These are phyloP conservation scores for Heliocidaris erythrogramma DNA, from an alignment of 35 echinoderm and acorn worm genomes.

Conservation along the genomic window DNA sequence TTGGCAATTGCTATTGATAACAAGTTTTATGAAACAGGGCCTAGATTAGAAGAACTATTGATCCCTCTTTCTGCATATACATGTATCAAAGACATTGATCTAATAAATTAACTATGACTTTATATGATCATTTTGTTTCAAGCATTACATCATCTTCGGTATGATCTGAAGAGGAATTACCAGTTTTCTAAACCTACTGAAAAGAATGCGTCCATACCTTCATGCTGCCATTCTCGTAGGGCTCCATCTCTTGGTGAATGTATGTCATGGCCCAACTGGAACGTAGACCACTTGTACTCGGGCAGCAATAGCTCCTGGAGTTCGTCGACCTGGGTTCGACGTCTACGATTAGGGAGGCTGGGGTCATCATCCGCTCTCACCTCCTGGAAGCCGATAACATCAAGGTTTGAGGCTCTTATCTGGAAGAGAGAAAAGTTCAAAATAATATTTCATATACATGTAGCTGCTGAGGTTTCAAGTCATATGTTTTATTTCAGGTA, in stretches of 20 bases:
- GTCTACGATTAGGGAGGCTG: neutral
- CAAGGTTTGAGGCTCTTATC: constrained; percentile 57
- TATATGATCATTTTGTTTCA: too few relatives aligned
- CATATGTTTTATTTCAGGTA: too few relatives aligned
- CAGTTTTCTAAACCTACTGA: neutral
- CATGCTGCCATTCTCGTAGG: constrained; percentile 55
- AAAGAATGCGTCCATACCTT: constrained; percentile 49
- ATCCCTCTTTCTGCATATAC: too few relatives aligned
- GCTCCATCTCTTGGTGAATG: constrained; percentile 33
- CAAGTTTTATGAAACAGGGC: too few relatives aligned
- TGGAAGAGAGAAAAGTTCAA: constrained; percentile 1
- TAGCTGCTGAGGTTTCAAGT: neutral
- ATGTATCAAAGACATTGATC: too few relatives aligned
- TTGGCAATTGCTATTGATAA: too few relatives aligned
- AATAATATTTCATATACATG: neutral
- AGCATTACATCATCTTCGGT: too few relatives aligned
- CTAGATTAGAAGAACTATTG: too few relatives aligned
- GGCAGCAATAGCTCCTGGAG: constrained; percentile 67
- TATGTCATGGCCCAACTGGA: constrained; percentile 56
- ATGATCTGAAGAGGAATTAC: too few relatives aligned
- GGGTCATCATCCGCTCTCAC: constrained; percentile 55
- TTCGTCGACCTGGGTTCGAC: constrained; percentile 62
- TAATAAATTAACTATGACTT: too few relatives aligned
- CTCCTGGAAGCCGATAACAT: constrained; percentile 69
- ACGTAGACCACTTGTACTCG: constrained; percentile 56